Conservation (phyloP, 2,888 invertebrate species). For the Phasia obesa region DNA sequence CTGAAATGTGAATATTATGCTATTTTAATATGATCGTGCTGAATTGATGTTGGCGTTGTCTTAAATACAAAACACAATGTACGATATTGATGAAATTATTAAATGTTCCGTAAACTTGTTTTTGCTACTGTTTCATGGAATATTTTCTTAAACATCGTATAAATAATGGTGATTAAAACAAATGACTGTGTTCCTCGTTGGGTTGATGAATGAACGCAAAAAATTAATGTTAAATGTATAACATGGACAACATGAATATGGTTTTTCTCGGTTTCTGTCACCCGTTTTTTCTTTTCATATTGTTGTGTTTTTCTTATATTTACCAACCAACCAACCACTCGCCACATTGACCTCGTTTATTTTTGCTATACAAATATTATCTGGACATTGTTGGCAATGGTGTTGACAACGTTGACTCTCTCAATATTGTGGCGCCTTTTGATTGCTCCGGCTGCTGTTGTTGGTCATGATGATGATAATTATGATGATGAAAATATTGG, state of each 20-base stretch:
- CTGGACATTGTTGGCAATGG: conserved; percentile 33
- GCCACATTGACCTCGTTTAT: conserved; percentile 57
- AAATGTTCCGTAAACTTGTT: conserved; percentile 33
- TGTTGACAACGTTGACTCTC: conserved; percentile 30
- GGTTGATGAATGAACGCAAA: conserved; percentile 36
- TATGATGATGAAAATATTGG: conserved; percentile 43
- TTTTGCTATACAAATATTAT: conserved; percentile 32
- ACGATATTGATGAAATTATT: background rate
- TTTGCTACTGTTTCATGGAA: conserved; percentile 25
- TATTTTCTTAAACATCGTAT: conserved; percentile 28
- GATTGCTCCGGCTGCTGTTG: too few relatives aligned
- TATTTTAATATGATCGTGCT: conserved; percentile 47
- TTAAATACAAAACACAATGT: conserved; percentile 18
- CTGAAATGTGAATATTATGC: conserved; percentile 9
- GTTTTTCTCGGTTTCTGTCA: conserved; percentile 16
- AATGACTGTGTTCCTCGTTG: conserved; percentile 25
- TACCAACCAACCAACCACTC: conserved; percentile 45
- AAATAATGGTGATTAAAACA: conserved; percentile 47
- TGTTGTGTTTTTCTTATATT: conserved; percentile 12
- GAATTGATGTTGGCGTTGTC: conserved; percentile 13
- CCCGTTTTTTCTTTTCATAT: background rate
- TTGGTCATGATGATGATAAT: conserved; percentile 5
- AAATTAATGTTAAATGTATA: conserved; percentile 55
- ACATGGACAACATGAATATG: conserved; percentile 43
- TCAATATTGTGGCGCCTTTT: conserved; percentile 33